Evolutionary conservation across 64 coral and sea anemone genomes (phyloP), one percentile per base, ranked within the genome.

Genomic region (Montipora capricornis): DNA sequence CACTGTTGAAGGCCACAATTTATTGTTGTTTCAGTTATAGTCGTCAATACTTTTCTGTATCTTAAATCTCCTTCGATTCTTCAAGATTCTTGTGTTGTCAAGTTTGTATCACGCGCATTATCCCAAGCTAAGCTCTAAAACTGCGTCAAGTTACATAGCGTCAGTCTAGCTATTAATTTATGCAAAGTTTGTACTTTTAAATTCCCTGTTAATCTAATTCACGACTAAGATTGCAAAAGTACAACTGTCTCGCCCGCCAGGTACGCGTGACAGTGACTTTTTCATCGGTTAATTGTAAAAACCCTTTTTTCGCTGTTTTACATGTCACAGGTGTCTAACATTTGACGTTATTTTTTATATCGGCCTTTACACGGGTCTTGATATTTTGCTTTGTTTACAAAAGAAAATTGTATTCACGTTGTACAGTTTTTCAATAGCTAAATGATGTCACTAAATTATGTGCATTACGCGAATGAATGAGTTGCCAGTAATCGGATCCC

Each of bases 271-370:
- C 37, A 1, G 29, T 64, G 61, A 14, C 14, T 64, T 12, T 15
- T 64, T 64, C 14, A 14, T 64, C 61, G 13, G 52, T 0, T 22
- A 22, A 22, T 22, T 55, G 5, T 55, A 0, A 55, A 55, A 55
- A 55, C 52, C 29, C 29, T 29, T 29, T 29, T 29, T 29, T 29
- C 29, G 29, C 29, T 29, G 37, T 37, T 37, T 19, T 3, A 7
- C 12, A 49, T 19, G 76, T 16, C 13, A 16, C 47, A 16, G 5
- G 15, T 49, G 76, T 52, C 76, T 17, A 50, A 12, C 26, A 26
- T 26, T 26, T 78, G 76, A 78, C 76, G 17, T 12, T 78, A 78
- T 50, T 50, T 49, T 78, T 78, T 45, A 49, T 78, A 20, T 78
- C 49, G 12, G 76, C 44, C 74, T 46, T 45, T 2, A 14, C 6